phyloP scores from a whole-genome alignment of 2,888 invertebrate genomes.

The Metalampra italica region DNA sequence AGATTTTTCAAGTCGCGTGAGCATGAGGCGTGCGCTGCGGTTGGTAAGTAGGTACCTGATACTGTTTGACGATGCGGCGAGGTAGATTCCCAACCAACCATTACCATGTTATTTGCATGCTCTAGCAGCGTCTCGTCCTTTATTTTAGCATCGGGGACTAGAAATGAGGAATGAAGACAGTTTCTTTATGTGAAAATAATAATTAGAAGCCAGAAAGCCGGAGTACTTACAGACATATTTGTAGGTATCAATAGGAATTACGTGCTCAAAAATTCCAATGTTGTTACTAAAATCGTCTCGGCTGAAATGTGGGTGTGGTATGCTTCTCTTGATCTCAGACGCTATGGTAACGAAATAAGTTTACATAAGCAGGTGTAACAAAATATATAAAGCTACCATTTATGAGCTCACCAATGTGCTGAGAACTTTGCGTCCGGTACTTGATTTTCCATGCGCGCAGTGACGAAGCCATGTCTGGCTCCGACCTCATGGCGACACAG shows the following conservation, averaged over 20 bases:
- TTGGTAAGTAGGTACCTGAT: no score
- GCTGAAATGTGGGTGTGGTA: slow-evolving; percentile 49
- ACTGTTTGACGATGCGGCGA: background rate
- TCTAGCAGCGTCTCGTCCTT: slow-evolving; percentile 9
- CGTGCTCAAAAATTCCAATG: slow-evolving; percentile 52
- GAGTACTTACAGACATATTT: slow-evolving; percentile 17
- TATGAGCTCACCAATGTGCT: background rate
- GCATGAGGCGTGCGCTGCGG: no score
- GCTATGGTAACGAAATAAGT: slow-evolving; percentile 19
- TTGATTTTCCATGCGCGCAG: slow-evolving; percentile 38
- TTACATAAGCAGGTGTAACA: background rate
- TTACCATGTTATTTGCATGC: slow-evolving; percentile 13
- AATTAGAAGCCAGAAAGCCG: no score
- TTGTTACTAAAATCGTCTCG: slow-evolving; percentile 47
- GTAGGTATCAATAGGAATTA: slow-evolving; percentile 13
- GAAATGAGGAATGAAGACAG: background rate
- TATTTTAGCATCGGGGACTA: background rate
- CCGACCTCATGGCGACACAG: slow-evolving; percentile 39
- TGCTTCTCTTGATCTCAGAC: slow-evolving; percentile 34
- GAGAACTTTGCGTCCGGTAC: slow-evolving; percentile 19
- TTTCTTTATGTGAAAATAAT: no score
- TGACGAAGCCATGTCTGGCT: slow-evolving; percentile 36
- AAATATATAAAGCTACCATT: no score
- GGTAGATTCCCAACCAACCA: slow-evolving; percentile 18
- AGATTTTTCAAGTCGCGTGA: no score